These are phyloP conservation scores for Apotomis betuletana DNA, from an alignment of 2,888 invertebrate genomes.

Conservation along the genomic window DNA sequence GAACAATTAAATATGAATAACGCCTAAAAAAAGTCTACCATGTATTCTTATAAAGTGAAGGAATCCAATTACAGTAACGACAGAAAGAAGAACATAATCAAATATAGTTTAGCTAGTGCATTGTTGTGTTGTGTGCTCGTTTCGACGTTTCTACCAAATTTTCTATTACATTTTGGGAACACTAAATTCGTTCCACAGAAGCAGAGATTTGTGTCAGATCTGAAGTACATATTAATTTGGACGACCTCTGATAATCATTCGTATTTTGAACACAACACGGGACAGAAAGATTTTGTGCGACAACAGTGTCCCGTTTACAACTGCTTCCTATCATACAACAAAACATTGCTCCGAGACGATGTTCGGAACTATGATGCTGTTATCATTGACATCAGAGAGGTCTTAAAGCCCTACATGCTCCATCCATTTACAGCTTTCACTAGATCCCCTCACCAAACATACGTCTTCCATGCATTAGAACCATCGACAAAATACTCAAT, in stretches of 20 bases:
- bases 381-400: slow-evolving; percentile 61
- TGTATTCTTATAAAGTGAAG: slow-evolving; percentile 57
- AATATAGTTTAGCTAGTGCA: slow-evolving; percentile 50
- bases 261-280: slow-evolving; percentile 46
- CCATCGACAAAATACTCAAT: slow-evolving; percentile 62
- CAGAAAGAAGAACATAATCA: slow-evolving; percentile 51
- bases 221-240: slow-evolving; percentile 75
- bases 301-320: slow-evolving; percentile 69
- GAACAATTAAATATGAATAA: not conserved
- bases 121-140: slow-evolving; percentile 50
- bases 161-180: slow-evolving; percentile 44
- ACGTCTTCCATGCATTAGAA: slow-evolving; percentile 68
- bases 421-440: slow-evolving; percentile 55
- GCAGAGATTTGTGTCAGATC: slow-evolving; percentile 59
- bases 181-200: slow-evolving; percentile 26
- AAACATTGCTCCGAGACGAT: slow-evolving; percentile 53
- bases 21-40: slow-evolving; percentile 10
- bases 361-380: slow-evolving; percentile 67
- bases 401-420: slow-evolving; percentile 52
- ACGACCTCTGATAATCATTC: slow-evolving; percentile 48
- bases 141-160: slow-evolving; percentile 56
- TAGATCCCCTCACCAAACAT: slow-evolving; percentile 62
- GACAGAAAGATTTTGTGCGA: slow-evolving; percentile 64
- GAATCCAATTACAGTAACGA: slow-evolving; percentile 60
- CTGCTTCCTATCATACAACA: slow-evolving; percentile 70